Evolutionary conservation across 2,888 invertebrate genomes (phyloP).

Genomic region (Oligia fasciuncula): DNA sequence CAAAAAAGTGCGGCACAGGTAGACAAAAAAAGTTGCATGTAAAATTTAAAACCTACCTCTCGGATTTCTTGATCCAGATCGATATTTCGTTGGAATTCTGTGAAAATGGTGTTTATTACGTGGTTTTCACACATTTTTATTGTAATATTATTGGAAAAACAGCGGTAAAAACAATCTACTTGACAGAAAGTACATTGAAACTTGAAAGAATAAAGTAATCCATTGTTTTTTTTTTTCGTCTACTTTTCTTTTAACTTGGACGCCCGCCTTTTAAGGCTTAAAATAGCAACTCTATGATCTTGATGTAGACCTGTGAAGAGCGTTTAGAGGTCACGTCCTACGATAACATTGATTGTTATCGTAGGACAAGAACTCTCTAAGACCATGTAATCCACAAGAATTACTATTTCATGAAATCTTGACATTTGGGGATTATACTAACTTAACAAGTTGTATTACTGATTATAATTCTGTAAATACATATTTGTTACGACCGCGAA

Average conservation of each 20-base stretch:
- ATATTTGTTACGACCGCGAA: too few relatives aligned
- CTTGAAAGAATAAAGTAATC: conserved; percentile 1
- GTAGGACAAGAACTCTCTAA: too few relatives aligned
- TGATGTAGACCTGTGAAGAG: background rate
- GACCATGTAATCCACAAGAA: too few relatives aligned
- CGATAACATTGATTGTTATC: too few relatives aligned
- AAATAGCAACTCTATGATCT: background rate
- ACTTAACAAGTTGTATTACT: too few relatives aligned
- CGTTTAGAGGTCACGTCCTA: too few relatives aligned
- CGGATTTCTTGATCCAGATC: conserved; percentile 94
- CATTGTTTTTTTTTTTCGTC: background rate
- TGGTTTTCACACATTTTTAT: conserved; percentile 63
- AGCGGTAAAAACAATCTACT: conserved; percentile 37
- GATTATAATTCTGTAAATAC: too few relatives aligned
- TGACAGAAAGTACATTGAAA: conserved; percentile 24
- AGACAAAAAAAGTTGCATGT: background rate
- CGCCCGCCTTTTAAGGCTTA: background rate
- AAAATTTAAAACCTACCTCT: conserved; percentile 87
- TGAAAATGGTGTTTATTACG: conserved; percentile 90
- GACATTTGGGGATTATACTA: too few relatives aligned
- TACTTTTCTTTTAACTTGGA: background rate
- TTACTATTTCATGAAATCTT: too few relatives aligned
- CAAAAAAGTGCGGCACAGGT: background rate
- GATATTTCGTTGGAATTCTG: conserved; percentile 94
- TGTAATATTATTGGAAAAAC: background rate